Evolutionary conservation across 2,797 vertebrate genomes (phyloP).

Genomic region (Heteromormyrus szaboi): DNA sequence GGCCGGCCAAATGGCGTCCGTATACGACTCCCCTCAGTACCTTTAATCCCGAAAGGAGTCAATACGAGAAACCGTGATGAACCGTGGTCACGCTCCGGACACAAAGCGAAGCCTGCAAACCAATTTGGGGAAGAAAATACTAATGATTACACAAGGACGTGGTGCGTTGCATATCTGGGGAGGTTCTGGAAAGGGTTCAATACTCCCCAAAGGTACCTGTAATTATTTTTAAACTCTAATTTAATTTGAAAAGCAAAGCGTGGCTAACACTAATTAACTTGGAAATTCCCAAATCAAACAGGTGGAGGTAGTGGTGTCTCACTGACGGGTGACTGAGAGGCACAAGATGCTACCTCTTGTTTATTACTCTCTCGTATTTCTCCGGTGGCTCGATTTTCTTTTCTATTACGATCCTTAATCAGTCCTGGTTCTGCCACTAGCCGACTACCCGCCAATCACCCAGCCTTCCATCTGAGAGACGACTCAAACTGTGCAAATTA

Average conservation of each 20-base stretch:
- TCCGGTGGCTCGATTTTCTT: neutral
- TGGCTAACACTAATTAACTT: slow-evolving; percentile 35
- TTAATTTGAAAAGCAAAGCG: slow-evolving; percentile 19
- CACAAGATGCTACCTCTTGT: neutral
- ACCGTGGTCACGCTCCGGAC: neutral
- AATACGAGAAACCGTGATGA: neutral
- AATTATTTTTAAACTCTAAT: slow-evolving; percentile 37
- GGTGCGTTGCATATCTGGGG: slow-evolving; percentile 24
- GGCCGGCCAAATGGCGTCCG: neutral
- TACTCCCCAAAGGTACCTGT: slow-evolving; percentile 1
- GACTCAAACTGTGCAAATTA: neutral
- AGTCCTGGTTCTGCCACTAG: neutral
- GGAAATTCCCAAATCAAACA: slow-evolving; percentile 21
- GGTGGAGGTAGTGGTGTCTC: neutral
- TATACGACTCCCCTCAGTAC: neutral
- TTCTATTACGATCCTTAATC: slow-evolving; percentile 2
- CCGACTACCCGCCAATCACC: neutral
- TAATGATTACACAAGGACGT: neutral
- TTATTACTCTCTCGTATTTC: neutral
- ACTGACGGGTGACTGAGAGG: neutral
- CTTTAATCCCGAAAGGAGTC: neutral
- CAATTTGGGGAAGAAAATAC: slow-evolving; percentile 2
- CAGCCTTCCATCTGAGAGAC: neutral
- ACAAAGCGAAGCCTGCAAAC: neutral
- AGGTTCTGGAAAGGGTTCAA: slow-evolving; percentile 14